Conservation (phyloP, 2,888 invertebrate genomes). For the Brenthis daphne region DNA sequence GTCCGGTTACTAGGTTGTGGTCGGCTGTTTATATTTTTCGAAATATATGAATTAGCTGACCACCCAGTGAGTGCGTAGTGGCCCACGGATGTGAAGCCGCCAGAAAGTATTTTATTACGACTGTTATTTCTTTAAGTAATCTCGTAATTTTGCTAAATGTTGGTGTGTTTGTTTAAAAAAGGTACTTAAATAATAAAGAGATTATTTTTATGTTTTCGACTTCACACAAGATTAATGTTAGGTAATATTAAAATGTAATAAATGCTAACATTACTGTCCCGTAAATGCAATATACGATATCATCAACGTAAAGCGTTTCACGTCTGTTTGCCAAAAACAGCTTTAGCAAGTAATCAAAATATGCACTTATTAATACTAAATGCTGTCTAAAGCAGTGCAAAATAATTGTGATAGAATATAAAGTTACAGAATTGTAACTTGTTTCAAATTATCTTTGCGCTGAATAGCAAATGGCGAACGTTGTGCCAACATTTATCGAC, state of each 20-base stretch:
- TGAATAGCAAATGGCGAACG: conserved; percentile 36
- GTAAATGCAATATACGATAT: not conserved
- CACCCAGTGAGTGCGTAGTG: conserved; percentile 71
- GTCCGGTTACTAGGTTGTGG: conserved; percentile 52
- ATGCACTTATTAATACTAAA: conserved; percentile 4
- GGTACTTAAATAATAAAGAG: too few species aligned
- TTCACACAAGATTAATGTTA: not conserved
- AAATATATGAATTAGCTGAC: conserved; percentile 57
- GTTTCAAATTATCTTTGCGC: conserved; percentile 30
- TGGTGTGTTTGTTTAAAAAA: too few species aligned
- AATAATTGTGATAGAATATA: conserved; percentile 22
- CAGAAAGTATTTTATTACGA: conserved; percentile 51
- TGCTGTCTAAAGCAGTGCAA: conserved; percentile 9
- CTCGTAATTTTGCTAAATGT: not conserved
- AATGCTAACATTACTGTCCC: not conserved
- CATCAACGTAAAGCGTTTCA: not conserved
- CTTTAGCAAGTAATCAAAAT: conserved; percentile 3
- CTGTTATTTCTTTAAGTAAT: not conserved
- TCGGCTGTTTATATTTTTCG: conserved; percentile 65
- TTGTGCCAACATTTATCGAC: conserved; percentile 75
- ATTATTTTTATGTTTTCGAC: too few species aligned
- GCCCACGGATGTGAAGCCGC: conserved; percentile 46
- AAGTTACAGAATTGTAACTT: conserved; percentile 30
- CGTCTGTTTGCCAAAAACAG: conserved; percentile 12
- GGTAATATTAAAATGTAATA: not conserved